Evolutionary conservation across 2,888 invertebrate genomes (phyloP).

Genomic region (Drosophila limbata): DNA sequence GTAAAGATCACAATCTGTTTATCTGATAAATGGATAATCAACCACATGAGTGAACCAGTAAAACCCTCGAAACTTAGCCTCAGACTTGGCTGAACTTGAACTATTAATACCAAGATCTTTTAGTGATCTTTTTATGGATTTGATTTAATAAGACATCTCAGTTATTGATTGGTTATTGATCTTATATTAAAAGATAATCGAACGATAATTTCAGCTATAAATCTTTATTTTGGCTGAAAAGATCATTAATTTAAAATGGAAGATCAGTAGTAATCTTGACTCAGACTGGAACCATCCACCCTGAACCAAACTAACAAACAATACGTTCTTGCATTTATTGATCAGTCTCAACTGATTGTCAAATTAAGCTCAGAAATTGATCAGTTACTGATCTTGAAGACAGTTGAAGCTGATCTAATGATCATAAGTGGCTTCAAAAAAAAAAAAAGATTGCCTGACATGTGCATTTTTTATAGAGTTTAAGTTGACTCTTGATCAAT

Average conservation of each 20-base stretch:
- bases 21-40: constrained; percentile 32
- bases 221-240: background rate
- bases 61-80: background rate
- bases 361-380: constrained; percentile 21
- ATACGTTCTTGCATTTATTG: constrained; percentile 1
- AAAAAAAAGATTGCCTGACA: no score
- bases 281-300: background rate
- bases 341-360: constrained; percentile 1
- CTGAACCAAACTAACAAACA: background rate
- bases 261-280: background rate
- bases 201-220: background rate
- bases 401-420: background rate
- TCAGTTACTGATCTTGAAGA: constrained; percentile 22
- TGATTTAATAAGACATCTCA: background rate
- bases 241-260: background rate
- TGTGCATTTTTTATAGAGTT: background rate
- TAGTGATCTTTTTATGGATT: background rate
- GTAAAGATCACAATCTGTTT: constrained; percentile 16
- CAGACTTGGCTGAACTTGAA: background rate
- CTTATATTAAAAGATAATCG: no score
- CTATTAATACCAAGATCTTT: background rate
- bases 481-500: background rate
- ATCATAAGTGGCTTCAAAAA: background rate
- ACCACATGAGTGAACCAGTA: constrained; percentile 25
- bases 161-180: background rate